Percentiles rank a stretch among this genome's conserved stretches.
phyloP scores from a whole-genome alignment of 2,113 vertebrate species.

The Phaethon lepturus region DNA sequence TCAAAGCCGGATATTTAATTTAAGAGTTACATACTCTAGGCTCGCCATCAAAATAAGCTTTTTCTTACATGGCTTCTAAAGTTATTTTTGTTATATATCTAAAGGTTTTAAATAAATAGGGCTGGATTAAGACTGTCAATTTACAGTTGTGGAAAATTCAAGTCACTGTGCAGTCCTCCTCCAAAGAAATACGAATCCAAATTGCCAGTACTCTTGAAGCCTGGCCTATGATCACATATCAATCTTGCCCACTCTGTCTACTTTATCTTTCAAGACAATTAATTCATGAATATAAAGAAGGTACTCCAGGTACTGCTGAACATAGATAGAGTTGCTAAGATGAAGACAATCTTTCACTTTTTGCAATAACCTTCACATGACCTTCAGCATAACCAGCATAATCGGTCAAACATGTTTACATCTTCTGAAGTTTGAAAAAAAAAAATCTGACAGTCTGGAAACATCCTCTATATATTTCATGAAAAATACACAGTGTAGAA shows the following conservation, averaged over 20 bases:
- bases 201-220: not conserved
- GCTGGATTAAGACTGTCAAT: not conserved
- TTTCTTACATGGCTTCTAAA: not conserved
- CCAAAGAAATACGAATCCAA: not conserved
- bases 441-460: not conserved
- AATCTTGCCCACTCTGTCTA: not conserved
- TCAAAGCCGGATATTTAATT: not conserved
- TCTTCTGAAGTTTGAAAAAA: not conserved
- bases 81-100: not conserved
- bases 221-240: not conserved
- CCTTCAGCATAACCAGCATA: not conserved
- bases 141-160: not conserved
- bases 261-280: not conserved
- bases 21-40: not conserved
- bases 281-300: not conserved
- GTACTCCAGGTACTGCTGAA: not conserved
- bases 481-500: not conserved
- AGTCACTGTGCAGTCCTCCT: not conserved
- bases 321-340: not conserved
- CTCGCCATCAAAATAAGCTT: not conserved
- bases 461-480: not conserved
- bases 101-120: not conserved
- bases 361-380: not conserved
- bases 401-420: not conserved
- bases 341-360: not conserved